Percentiles rank a stretch among this genome's conserved stretches.
These are phyloP conservation scores for Dicranocentrus wangi DNA, from an alignment of 2,888 invertebrate genomes.

Conservation along the genomic window DNA sequence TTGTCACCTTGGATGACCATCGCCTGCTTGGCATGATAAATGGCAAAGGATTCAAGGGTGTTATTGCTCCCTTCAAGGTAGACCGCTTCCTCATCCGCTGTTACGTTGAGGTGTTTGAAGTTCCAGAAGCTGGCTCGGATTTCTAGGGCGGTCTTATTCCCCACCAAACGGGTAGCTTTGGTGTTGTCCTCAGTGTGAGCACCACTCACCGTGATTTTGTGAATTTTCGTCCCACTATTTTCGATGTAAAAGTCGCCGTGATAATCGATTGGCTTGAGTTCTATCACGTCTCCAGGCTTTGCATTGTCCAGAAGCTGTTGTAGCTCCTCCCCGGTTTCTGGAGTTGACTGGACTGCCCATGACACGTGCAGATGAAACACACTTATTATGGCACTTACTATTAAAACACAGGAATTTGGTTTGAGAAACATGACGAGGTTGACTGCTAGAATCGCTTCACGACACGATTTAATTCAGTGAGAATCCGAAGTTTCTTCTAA, in stretches of 20 bases:
- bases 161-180: slow-evolving; percentile 49
- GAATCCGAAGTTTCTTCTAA: too few species aligned
- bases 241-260: slow-evolving; percentile 61
- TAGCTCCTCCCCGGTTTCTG: slow-evolving; percentile 39
- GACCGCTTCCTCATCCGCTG: slow-evolving; percentile 54
- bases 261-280: slow-evolving; percentile 53
- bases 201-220: slow-evolving; percentile 42
- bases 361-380: too few species aligned
- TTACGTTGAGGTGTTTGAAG: slow-evolving; percentile 57
- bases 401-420: too few species aligned
- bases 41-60: slow-evolving; percentile 51
- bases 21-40: slow-evolving; percentile 55
- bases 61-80: slow-evolving; percentile 55
- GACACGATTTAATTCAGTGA: too few species aligned
- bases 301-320: slow-evolving; percentile 43
- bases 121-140: slow-evolving; percentile 45
- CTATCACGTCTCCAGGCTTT: slow-evolving; percentile 52
- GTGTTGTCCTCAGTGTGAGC: slow-evolving; percentile 49
- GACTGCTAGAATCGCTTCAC: too few species aligned
- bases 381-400: too few species aligned
- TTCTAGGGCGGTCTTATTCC: slow-evolving; percentile 60
- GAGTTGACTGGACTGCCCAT: too few species aligned
- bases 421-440: too few species aligned
- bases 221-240: slow-evolving; percentile 34
- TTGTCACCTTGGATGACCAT: slow-evolving; percentile 49